Evolutionary conservation across 2,888 invertebrate genomes (phyloP).

Genomic region (Noctua janthe): DNA sequence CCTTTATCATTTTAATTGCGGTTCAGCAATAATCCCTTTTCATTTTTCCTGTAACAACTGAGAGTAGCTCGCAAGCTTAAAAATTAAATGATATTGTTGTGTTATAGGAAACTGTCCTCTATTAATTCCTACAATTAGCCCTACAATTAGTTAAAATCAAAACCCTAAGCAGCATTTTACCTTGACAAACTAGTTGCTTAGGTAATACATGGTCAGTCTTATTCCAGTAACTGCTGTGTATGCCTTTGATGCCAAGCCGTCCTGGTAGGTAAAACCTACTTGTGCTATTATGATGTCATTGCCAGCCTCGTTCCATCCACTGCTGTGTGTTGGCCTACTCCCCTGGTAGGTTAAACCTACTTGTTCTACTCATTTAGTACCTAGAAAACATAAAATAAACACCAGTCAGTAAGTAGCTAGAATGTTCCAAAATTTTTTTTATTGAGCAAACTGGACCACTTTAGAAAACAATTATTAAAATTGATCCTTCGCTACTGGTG

Average conservation of each 20-base stretch:
- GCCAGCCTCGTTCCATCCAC: neutral
- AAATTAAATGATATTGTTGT: neutral
- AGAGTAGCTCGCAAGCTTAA: neutral
- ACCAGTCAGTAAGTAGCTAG: neutral
- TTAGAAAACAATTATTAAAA: neutral
- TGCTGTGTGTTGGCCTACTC: neutral
- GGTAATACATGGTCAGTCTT: neutral
- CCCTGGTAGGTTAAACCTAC: neutral
- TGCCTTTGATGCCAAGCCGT: neutral
- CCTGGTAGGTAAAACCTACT: neutral
- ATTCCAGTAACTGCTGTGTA: neutral
- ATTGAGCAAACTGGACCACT: neutral
- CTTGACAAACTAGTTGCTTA: neutral
- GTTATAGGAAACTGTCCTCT: neutral
- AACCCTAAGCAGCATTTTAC: neutral
- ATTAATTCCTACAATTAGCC: neutral
- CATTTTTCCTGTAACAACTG: constrained; percentile 16
- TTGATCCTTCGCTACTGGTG: no score
- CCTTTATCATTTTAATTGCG: constrained; percentile 14
- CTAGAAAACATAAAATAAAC: neutral
- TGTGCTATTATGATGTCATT: neutral
- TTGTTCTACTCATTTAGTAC: neutral
- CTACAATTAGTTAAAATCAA: neutral
- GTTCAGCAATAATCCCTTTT: neutral
- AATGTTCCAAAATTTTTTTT: neutral